These are phyloP conservation scores for Leptobrachium ailaonicum DNA, from an alignment of 2,113 vertebrate species.

Conservation along the genomic window DNA sequence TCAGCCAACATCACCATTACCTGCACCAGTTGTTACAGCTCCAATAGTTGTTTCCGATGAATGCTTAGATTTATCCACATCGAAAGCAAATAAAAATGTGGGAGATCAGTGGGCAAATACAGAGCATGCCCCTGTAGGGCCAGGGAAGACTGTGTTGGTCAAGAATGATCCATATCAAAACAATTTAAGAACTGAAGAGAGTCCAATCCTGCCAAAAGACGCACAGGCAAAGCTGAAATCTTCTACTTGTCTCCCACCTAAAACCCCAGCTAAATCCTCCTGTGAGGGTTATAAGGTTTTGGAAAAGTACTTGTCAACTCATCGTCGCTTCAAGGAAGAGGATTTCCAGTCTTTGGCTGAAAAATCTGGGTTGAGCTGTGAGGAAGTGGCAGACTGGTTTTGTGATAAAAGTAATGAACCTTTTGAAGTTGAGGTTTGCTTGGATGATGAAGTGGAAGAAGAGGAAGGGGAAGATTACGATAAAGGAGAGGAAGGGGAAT, in stretches of 20 bases:
- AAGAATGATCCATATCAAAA: neutral
- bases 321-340: constrained; percentile 59
- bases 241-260: constrained; percentile 36
- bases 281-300: constrained; percentile 55
- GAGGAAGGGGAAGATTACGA: constrained; percentile 58
- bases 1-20: neutral
- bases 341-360: constrained; percentile 72
- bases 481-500: constrained; percentile 52
- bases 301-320: constrained; percentile 58
- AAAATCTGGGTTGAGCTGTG: constrained; percentile 75
- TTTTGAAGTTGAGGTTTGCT: constrained; percentile 66
- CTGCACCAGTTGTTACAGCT: neutral
- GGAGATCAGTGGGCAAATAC: too few species aligned
- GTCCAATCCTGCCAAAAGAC: neutral
- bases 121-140: too few species aligned
- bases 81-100: constrained; percentile 3
- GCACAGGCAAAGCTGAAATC: neutral
- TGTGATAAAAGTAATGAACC: constrained; percentile 66
- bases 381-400: constrained; percentile 84
- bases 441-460: constrained; percentile 63
- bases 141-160: neutral
- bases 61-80: neutral
- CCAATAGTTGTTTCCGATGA: neutral
- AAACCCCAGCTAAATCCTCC: constrained; percentile 38
- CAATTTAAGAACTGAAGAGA: neutral